Base-by-base conservation (phyloP, 1,140 invertebrate species). In the Cydia pomonella region DNA sequence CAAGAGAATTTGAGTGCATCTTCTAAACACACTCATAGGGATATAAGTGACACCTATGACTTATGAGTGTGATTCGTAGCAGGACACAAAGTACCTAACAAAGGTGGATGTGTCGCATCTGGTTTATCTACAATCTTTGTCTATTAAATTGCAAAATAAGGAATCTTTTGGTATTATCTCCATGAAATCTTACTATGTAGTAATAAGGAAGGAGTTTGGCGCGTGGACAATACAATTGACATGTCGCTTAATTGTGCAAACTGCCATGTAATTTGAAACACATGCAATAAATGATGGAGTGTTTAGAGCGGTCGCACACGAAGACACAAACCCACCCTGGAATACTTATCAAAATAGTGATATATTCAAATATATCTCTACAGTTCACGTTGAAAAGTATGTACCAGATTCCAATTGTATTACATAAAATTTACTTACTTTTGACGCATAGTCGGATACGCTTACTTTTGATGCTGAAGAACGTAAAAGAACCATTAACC, bases 151-250 rank as follows among this genome's bases (percentile, higher is more conserved):
- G 80, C 86, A 86, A 89, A 88, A 88, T 83, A 76, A 84, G 82
- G 80, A 89, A 86, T 86, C 84, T 82, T 79, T 80, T 80, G 75
- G 77, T 76, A 75, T 72, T 80, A 80, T 82, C 80, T 82, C 76
- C 79, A 84, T 86, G 83, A 84, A 87, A 85, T 84, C 79, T 81
- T 77, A 47, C 74, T 75, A 84, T 85, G 82, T 86, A 73, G 87
- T 87, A 91, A 90, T 80, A 79, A 84, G 87, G 85, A 90, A 89
- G 84, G 81, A 76, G 77, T 75, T 79, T 9, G 29, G 29, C 16
- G 33, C 73, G 73, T 81, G 76, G 78, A 89, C 85, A 89, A 89
- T 91, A 78, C 83, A 88, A 89, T 84, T 80, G 84, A 80, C 78
- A 84, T 79, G 77, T 79, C 64, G 64, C 64, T 69, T 69, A 69